Evolutionary conservation across 2,888 invertebrate species (phyloP), one percentile per base, ranked within the genome.

Genomic region (Scaptomyza reducta): DNA sequence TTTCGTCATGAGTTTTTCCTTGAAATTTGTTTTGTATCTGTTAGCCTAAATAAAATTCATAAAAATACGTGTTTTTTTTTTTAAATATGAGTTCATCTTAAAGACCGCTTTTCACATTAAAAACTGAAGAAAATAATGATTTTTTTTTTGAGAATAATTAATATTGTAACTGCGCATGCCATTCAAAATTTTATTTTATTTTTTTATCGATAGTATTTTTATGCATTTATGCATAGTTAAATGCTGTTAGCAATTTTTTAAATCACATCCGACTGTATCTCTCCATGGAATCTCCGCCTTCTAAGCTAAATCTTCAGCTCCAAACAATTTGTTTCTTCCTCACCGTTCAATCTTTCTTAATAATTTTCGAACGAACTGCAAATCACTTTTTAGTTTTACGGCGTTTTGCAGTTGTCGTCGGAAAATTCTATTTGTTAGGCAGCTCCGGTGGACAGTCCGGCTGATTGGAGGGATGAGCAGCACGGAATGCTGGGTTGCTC

Each of bases 391-490:
- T 90, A 38, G 87, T 90, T 74, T 90, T 90, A 67, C 90, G 88
- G 73, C 90, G 90, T 65, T 90, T 90, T 84, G 90, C 89, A 90
- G 89, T 90, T 90, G 90, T 82, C 75, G 88, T 80, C 89, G 90
- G 89, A 64, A 89, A 90, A 88, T 90, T 90, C 89, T 89, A 90
- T 90, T 94, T 94, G 95, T 93, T 96, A 95, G 90, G 95, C 95
- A 83, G 95, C 95, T 97, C 97, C 7, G 96, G 96, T 44, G 98
- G 98, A 91, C 97, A 97, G 93, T 99, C 99, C 4, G 98, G 98
- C 93, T 99, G 98, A 87, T 95, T 94, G 76, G 95, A 96, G 41
- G 98, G 97, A 93, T 98, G 97, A 41, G 98, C 97, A 29, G 95
- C 96, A 72, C 96, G 94, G 93, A 99, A 98, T 5, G 97, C 97